Evolutionary conservation across 1,140 invertebrate genomes (phyloP), one percentile per base, ranked within the genome.

Genomic region (Megalonaias nervosa): DNA sequence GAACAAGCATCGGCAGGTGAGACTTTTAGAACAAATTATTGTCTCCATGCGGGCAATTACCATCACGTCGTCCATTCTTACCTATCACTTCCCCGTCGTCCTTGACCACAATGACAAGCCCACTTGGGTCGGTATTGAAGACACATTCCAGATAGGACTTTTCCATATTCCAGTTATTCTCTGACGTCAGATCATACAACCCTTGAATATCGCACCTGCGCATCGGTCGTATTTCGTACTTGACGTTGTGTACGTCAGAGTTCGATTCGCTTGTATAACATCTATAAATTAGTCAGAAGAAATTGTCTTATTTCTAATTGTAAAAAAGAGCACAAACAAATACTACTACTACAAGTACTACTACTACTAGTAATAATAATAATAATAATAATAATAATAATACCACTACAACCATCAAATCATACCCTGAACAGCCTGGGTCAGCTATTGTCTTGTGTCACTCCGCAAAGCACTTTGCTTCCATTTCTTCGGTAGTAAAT

Each of bases 91-190:
- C 19, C 2, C 80, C 80, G 55, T 83, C 80, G 31, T 83, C 77
- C 31, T 79, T 80, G 68, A 79, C 75, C 4, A 85, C 82, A 0
- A 85, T 80, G 1, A 85, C 71, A 21, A 85, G 80, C 16, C 84
- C 84, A 0, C 74, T 81, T 11, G 84, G 81, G 59, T 85, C 84
- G 0, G 82, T 85, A 68, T 83, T 81, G 64, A 85, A 85, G 17
- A 85, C 75, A 79, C 81, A 83, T 59, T 85, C 79, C 23, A 85
- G 68, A 60, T 85, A 85, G 2, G 77, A 74, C 59, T 69, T 83
- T 56, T 85, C 84, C 84, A 85, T 85, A 61, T 85, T 85, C 84
- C 84, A 85, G 15, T 79, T 69, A 58, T 82, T 83, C 15, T 73
- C 80, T 4, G 80, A 19, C n/a, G 81, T 72, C 2, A 85, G 75